Percentiles rank a stretch among this genome's conserved stretches.
Conservation (phyloP, 2,113 vertebrate species). For the Ornithorhynchus anatinus region DNA sequence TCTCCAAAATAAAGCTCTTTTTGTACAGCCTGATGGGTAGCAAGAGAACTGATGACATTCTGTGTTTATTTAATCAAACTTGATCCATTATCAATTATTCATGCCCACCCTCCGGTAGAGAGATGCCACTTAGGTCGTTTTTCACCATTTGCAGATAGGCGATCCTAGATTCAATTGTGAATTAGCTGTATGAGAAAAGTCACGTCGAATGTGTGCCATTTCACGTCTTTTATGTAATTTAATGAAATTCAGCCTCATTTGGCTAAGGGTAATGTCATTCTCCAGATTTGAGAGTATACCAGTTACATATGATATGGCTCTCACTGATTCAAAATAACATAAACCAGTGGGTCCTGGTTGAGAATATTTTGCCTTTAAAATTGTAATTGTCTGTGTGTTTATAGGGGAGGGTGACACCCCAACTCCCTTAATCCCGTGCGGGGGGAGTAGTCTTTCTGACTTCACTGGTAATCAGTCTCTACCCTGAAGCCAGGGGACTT, state of each 20-base stretch:
- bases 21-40: constrained; percentile 1
- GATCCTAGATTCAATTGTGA: constrained; percentile 23
- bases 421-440: rapidly evolving
- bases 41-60: constrained; percentile 48
- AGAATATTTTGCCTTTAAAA: constrained; percentile 7
- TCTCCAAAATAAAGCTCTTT: constrained; percentile 1
- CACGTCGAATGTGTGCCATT: constrained; percentile 10
- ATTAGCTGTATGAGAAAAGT: constrained; percentile 10
- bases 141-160: constrained; percentile 16
- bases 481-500: neutral
- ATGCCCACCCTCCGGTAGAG: constrained; percentile 11
- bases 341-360: neutral
- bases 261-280: neutral
- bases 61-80: constrained; percentile 39
- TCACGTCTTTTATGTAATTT: neutral
- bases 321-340: neutral
- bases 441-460: neutral
- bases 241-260: neutral
- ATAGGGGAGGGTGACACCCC: neutral
- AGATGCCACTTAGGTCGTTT: constrained; percentile 12
- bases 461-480: neutral
- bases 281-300: too few relatives aligned
- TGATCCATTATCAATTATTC: constrained; percentile 40
- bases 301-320: neutral
- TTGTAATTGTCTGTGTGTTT: neutral